These are phyloP conservation scores for Delichon dasypus DNA, from an alignment of 2,797 vertebrate genomes.

Conservation along the genomic window DNA sequence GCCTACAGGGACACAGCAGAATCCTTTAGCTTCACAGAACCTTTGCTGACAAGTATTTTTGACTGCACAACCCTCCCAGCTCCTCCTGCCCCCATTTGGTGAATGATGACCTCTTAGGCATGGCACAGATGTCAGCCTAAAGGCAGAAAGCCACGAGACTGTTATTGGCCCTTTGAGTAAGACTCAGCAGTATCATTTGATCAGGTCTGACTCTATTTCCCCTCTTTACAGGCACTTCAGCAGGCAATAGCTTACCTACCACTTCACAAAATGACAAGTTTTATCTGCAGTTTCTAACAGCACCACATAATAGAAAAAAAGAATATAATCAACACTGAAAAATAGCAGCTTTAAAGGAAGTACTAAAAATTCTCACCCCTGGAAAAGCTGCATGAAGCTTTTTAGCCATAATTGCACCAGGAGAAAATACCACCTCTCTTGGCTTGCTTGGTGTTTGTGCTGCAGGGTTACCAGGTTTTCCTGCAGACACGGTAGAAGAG, in stretches of 20 bases:
- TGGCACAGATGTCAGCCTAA: rapidly evolving
- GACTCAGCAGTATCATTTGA: neutral
- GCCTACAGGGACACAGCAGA: neutral
- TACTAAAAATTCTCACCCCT: neutral
- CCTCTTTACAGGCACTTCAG: neutral
- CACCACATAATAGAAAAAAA: neutral
- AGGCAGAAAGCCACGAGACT: rapidly evolving
- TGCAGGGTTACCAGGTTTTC: neutral
- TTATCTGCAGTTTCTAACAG: neutral
- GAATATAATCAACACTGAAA: neutral
- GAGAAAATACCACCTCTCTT: neutral
- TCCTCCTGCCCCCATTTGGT: neutral
- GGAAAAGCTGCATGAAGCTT: neutral
- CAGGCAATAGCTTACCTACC: neutral
- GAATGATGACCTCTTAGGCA: neutral
- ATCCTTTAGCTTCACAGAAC: neutral
- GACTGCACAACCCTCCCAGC: neutral
- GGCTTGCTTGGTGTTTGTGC: neutral
- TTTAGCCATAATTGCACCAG: neutral
- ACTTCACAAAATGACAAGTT: neutral
- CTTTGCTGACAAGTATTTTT: neutral
- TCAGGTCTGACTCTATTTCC: neutral
- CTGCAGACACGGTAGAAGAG: neutral
- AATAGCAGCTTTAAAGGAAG: neutral
- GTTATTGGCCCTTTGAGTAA: neutral